Conservation (phyloP, 2,113 vertebrate genomes). For the Hypomesus transpacificus region DNA sequence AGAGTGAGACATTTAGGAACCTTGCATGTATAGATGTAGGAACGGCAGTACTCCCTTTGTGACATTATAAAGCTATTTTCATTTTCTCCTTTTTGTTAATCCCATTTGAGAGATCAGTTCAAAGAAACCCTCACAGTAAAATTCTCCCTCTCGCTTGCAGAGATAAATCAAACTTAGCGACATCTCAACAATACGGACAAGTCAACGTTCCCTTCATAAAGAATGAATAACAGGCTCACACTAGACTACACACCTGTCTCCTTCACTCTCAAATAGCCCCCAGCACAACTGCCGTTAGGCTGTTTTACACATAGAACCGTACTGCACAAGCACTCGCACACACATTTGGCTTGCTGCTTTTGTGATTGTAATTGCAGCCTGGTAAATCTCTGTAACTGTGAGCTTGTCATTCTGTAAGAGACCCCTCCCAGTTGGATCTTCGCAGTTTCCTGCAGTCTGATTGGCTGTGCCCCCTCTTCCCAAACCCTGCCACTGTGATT, state of each 20-base stretch:
- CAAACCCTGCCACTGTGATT: slow-evolving; percentile 24
- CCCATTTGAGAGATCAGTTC: background rate
- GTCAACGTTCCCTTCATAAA: slow-evolving; percentile 10
- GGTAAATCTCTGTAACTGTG: slow-evolving; percentile 32
- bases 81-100: background rate
- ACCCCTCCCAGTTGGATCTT: slow-evolving; percentile 7
- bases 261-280: slow-evolving; percentile 27
- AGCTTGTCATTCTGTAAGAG: slow-evolving; percentile 50
- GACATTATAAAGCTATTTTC: too few relatives aligned
- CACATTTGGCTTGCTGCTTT: background rate
- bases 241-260: background rate
- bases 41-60: too few relatives aligned
- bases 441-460: slow-evolving; percentile 15
- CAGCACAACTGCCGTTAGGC: slow-evolving; percentile 20
- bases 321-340: slow-evolving; percentile 10
- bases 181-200: slow-evolving; percentile 18
- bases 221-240: slow-evolving; percentile 3
- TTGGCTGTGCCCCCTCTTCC: slow-evolving; percentile 1
- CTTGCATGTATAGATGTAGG: too few relatives aligned
- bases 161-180: slow-evolving; percentile 23
- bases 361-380: background rate
- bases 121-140: slow-evolving; percentile 6
- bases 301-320: slow-evolving; percentile 10
- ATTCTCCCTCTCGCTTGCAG: background rate
- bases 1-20: too few relatives aligned